Base-by-base conservation (phyloP, 2,113 vertebrate species). In the Brienomyrus brachyistius region DNA sequence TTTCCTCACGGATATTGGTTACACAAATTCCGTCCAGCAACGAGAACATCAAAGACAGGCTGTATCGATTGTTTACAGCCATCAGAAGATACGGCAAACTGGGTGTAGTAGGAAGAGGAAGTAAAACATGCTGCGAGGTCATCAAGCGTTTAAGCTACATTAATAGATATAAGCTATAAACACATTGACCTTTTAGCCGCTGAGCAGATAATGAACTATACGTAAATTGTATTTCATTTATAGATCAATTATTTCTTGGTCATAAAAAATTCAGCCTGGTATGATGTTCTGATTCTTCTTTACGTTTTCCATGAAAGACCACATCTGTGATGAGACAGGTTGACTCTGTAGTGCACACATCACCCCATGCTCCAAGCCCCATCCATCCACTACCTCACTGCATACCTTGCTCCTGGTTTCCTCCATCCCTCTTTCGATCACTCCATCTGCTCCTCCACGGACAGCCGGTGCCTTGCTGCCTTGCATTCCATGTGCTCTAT, bases 1-100 rank as follows among this genome's bases (percentile, higher is more conserved):
- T 89, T 90, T 93, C 95, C 93, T 94, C 94, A 95, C 94, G 95
- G 95, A 94, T 94, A 93, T 31, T 92, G 90, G 19, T 48, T 47
- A 11, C 15, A 56, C 10, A 21, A 21, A 82, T 31, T 47, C 85
- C n/a, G 7, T 50, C n/a, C 0, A 23, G 70, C 48, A 40, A 21
- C 2, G 7, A 82, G 48, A 52, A 45, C 54, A 62, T 17, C 35
- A 88, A 9, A 62, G 87, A 85, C n/a, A 50, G 62, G 3, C 19
- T 88, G 21, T 45, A 62, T 45, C 4, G 45, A 43, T 35, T 8
- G 17, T 77, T 77, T 77, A 43, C 74, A 19, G 74, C 74, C 35
- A 35, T 19, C 74, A 19, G 74, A 21, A 80, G 13, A 8, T 43
- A 80, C 74, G 4, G 35, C 31, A 35, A 77, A 77, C 35, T 19